Conservation (phyloP, 2,888 invertebrate genomes). For the Spatulosminthurus flaviceps region DNA sequence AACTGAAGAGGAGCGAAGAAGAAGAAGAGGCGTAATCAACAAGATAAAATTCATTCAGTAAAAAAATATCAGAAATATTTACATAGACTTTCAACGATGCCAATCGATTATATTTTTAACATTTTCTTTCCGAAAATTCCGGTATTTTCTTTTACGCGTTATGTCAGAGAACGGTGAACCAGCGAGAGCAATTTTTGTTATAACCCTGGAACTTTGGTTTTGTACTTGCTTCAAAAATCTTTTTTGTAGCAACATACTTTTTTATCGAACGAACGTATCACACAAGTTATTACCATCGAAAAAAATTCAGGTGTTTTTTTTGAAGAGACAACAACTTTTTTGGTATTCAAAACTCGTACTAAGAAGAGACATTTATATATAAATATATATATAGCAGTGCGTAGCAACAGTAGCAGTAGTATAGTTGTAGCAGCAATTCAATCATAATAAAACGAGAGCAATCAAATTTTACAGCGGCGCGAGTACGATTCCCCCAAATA, state of each 20-base stretch:
- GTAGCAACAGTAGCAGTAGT: neutral
- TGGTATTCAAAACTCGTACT: neutral
- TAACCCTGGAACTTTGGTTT: neutral
- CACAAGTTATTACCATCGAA: slow-evolving; percentile 13
- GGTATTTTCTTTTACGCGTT: too few relatives aligned
- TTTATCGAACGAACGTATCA: neutral
- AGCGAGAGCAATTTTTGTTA: too few relatives aligned
- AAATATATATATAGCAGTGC: neutral
- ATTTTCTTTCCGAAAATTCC: too few relatives aligned
- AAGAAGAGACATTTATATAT: neutral
- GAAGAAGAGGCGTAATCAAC: too few relatives aligned
- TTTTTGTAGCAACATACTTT: neutral
- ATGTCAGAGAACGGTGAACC: too few relatives aligned
- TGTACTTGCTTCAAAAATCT: neutral
- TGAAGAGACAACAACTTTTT: neutral
- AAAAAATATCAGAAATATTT: too few relatives aligned
- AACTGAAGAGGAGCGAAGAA: too few relatives aligned
- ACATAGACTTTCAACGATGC: too few relatives aligned
- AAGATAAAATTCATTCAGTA: too few relatives aligned
- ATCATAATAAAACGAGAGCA: slow-evolving; percentile 18
- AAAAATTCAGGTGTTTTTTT: too few relatives aligned
- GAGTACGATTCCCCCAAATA: slow-evolving; percentile 5
- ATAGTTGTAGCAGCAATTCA: neutral
- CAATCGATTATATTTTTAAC: too few relatives aligned
- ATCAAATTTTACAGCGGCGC: slow-evolving; percentile 12